A percentile compares a stretch with the other conserved stretches of the same genome.
Evolutionary conservation across 2,888 invertebrate species (phyloP).

Genomic region (Conchocele bisecta): DNA sequence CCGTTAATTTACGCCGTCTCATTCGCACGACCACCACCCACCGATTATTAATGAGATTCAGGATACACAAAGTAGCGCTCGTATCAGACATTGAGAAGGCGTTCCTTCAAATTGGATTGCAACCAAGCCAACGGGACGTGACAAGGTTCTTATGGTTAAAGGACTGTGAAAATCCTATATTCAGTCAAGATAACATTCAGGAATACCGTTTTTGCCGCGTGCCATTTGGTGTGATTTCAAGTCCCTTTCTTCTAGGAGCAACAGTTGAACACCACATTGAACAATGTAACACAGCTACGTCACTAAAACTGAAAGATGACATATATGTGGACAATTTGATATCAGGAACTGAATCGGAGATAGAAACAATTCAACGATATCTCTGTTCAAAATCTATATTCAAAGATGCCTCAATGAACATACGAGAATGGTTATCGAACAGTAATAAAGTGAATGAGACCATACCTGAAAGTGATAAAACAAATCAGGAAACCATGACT

Average conservation of each 20-base stretch:
- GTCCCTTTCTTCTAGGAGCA: slow-evolving; percentile 12
- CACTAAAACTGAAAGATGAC: slow-evolving; percentile 1
- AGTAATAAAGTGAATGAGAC: not conserved
- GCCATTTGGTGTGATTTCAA: slow-evolving; percentile 13
- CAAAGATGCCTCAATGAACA: slow-evolving; percentile 1
- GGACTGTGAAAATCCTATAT: not conserved
- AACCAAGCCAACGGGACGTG: slow-evolving; percentile 12
- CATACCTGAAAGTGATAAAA: not conserved
- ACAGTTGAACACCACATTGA: slow-evolving; percentile 3
- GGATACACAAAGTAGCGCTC: slow-evolving; percentile 7
- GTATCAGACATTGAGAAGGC: slow-evolving; percentile 25
- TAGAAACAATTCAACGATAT: not conserved
- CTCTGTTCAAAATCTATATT: not conserved
- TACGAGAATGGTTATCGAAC: slow-evolving; percentile 19
- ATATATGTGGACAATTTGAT: slow-evolving; percentile 13
- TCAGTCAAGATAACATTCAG: not conserved
- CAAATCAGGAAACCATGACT: not conserved
- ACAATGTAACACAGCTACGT: not conserved
- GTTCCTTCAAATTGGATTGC: slow-evolving; percentile 16
- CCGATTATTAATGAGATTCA: slow-evolving; percentile 29
- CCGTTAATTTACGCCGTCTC: no score
- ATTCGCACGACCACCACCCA: no score
- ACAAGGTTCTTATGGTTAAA: slow-evolving; percentile 19
- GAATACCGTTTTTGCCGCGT: slow-evolving; percentile 2
- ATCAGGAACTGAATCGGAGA: not conserved